Percentiles rank a stretch among this genome's conserved stretches.
phyloP scores from a whole-genome alignment of 2,113 vertebrate species.

The Saccopteryx bilineata region DNA sequence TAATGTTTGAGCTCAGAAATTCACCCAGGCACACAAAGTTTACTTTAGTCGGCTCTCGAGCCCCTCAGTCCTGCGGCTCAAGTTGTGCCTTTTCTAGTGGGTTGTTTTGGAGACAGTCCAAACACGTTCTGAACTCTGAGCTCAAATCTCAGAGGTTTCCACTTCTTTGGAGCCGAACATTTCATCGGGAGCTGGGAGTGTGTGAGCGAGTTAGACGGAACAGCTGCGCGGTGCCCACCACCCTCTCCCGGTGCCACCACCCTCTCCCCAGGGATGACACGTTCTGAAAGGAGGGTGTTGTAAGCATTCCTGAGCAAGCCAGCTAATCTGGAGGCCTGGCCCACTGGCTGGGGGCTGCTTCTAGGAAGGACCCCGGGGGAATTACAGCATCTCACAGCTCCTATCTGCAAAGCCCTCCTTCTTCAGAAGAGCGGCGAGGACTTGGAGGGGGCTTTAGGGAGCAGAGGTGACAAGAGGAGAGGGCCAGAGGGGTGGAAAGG shows the following conservation, averaged over 20 bases:
- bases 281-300: constrained; percentile 86
- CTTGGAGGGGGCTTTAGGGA: constrained; percentile 30
- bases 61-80: constrained; percentile 48
- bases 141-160: constrained; percentile 81
- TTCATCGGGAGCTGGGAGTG: constrained; percentile 83
- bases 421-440: constrained; percentile 73
- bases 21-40: constrained; percentile 1
- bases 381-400: constrained; percentile 82
- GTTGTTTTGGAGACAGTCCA: constrained; percentile 78
- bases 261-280: constrained; percentile 89
- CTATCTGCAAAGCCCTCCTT: constrained; percentile 81
- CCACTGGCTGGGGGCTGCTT: constrained; percentile 82
- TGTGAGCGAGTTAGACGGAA: constrained; percentile 86
- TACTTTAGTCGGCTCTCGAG: not conserved
- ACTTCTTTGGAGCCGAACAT: constrained; percentile 80
- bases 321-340: constrained; percentile 86
- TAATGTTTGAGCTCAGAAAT: constrained; percentile 42
- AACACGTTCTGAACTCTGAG: constrained; percentile 75
- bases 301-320: constrained; percentile 87
- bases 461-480: constrained; percentile 58
- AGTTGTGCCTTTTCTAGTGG: constrained; percentile 72
- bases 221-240: constrained; percentile 89
- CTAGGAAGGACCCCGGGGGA: constrained; percentile 83
- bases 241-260: constrained; percentile 90
- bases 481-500: constrained; percentile 81